Base-by-base conservation (phyloP, 2,888 invertebrate species). In the Cantharis flavilabris region DNA sequence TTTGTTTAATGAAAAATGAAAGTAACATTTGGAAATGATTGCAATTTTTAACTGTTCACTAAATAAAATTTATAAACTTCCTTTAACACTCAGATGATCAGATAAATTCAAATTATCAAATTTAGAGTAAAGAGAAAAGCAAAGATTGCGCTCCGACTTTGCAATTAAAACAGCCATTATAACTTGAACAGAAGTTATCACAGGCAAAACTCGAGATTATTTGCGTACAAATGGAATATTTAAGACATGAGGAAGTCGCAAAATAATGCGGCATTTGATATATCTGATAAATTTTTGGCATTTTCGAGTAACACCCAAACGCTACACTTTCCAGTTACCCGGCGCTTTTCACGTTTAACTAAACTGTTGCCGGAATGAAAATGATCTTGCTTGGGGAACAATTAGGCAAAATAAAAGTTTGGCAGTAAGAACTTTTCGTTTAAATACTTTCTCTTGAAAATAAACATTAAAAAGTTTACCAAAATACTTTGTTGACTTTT, bases 171-270 rank as follows among this genome's bases (percentile, higher is more conserved):
- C 73, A 78, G 73, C 73, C 76, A 79, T 80, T 80, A 80, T 80
- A 81, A 81, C 76, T 78, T 76, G 75, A 76, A 77, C 79, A 79
- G 75, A 81, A 81, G 79, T 78, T 76, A 79, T 76, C 77, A 78
- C 71, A 70, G 65, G 75, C 65, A 73, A 65, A 78, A 78, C 75
- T 79, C 75, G 26, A 67, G 79, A 80, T 72, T 81, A 81, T 81
- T 81, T 81, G 79, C 80, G 79, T 81, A 76, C 79, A 80, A 81
- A 80, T 80, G 81, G 81, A 80, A 80, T 80, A 80, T 79, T 79
- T 81, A n/a, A 62, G 26, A 28, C 63, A 71, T 49, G 70, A 70
- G 70, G 16, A 67, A 67, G 65, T 67, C 65, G 26, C 65, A 67
- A 67, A 49, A 67, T 67, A 67, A 67, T 23, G 65, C 20, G 65